Evolutionary conservation across 2,113 vertebrate genomes (phyloP), one percentile per base, ranked within the genome.

Genomic region (Vulpes vulpes): DNA sequence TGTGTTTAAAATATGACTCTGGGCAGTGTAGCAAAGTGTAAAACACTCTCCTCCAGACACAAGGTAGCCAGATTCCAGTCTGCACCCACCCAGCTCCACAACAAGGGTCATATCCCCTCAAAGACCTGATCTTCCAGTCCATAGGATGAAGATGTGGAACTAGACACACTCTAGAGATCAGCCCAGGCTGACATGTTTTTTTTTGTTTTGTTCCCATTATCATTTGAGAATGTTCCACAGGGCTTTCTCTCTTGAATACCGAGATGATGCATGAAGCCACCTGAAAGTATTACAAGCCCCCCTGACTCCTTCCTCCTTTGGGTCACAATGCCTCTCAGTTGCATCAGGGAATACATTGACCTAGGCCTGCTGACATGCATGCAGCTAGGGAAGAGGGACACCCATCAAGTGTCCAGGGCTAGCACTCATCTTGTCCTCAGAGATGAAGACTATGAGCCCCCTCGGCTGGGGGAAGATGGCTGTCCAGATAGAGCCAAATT

Each of bases 1-100:
- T 51, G 69, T 95, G 60, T 92, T 85, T 96, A 94, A 97, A 97
- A 97, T 97, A 94, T 35, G 95, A 81, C 89, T 62, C 96, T 64
- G 69, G 74, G 67, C 55, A 80, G 32, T n/a, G 17, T 67, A 4
- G 20, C 10, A 4, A 53, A 27, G 53, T 23, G 0, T 43, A 69
- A 27, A 55, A 92, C 57, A n/a, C 1, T 62, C 57, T 73, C 22
- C 11, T 69, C 20, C 27, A 32, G 55, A 95, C 84, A 57, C 17
- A 1, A 94, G 23, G 49, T 14, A 25, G 43, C 49, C 11, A 3
- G 10, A 49, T 35, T 76, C 86, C 51, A 38, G 55, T 91, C 23
- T 32, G 51, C 19, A 30, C 3, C 35, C 53, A 30, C 9, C 55
- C 32, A 79, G 11, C 51, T 69, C 43, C 19, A 4, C 0, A 0